Percentiles rank a stretch among this genome's conserved stretches.
phyloP scores from a whole-genome alignment of 2,113 vertebrate genomes.

The Bambusicola thoracicus region DNA sequence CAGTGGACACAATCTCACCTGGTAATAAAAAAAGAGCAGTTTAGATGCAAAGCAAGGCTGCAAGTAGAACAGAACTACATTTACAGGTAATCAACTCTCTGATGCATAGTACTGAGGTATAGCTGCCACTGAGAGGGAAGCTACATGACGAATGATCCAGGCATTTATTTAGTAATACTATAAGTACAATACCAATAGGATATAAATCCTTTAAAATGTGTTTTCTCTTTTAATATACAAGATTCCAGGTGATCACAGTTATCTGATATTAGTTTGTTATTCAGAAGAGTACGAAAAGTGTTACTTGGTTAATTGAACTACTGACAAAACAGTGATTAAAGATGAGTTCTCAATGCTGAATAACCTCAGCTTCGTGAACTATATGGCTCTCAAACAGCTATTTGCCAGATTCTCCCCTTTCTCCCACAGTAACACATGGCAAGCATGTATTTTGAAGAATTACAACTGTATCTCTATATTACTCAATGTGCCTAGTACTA shows the following conservation, averaged over 20 bases:
- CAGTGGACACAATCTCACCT: background rate
- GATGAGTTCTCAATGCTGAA: background rate
- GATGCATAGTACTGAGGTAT: background rate
- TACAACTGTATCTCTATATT: background rate
- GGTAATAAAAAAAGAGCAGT: background rate
- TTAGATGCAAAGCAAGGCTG: slow-evolving; percentile 16
- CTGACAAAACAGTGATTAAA: background rate
- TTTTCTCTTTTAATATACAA: background rate
- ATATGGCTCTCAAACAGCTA: accelerated
- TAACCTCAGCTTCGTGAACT: background rate
- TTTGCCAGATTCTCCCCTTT: background rate
- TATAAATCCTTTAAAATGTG: background rate
- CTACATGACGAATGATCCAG: background rate
- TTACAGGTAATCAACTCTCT: background rate
- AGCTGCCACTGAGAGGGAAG: background rate
- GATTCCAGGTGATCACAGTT: background rate
- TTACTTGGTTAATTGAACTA: background rate
- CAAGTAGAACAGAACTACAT: background rate
- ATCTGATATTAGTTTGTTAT: background rate
- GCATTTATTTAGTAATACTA: background rate
- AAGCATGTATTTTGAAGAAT: background rate
- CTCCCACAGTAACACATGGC: background rate
- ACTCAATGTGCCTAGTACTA: background rate
- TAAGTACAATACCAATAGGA: background rate
- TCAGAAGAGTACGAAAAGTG: background rate